Conservation (phyloP, 2,113 vertebrate genomes). For the Recurvirostra avosetta region DNA sequence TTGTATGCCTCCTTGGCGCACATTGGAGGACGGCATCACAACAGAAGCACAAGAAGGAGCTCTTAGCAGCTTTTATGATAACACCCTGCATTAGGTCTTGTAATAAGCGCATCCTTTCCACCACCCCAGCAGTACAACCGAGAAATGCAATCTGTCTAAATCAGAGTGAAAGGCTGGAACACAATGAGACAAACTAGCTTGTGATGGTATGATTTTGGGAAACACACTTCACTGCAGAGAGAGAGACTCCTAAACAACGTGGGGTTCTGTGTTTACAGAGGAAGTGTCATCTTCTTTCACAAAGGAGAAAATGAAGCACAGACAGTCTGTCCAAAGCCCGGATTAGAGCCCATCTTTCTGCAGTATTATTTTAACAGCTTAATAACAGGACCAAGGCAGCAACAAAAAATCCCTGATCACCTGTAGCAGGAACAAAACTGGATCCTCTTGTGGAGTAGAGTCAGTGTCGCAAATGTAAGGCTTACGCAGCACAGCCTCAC, state of each 20-base stretch:
- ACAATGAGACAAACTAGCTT: background rate
- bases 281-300: background rate
- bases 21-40: fast-evolving
- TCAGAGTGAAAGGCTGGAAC: background rate
- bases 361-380: background rate
- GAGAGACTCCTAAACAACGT: background rate
- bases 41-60: background rate
- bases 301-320: background rate
- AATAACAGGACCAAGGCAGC: background rate
- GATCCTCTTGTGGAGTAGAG: background rate
- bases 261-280: background rate
- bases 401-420: background rate
- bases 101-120: background rate
- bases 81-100: background rate
- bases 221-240: background rate
- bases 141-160: background rate
- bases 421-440: background rate
- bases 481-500: background rate
- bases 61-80: background rate
- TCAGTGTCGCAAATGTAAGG: background rate
- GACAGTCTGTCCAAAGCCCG: background rate
- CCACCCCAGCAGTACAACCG: fast-evolving
- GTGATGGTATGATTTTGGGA: background rate
- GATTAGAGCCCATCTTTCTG: background rate
- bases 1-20: background rate